Base-by-base conservation (phyloP, 2,888 invertebrate genomes). In the Andrena camellia region DNA sequence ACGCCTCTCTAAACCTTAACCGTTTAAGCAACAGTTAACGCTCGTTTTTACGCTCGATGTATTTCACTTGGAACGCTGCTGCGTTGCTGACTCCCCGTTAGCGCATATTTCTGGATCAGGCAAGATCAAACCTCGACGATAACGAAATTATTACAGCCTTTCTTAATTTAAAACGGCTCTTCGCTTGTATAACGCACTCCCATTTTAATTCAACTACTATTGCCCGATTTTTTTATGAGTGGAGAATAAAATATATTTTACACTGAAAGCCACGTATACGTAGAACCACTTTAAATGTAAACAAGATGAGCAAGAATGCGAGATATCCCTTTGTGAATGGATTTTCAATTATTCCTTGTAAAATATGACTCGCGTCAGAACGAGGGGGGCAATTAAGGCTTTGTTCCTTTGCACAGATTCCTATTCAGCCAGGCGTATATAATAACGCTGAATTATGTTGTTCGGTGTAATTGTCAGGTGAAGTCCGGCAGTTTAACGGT, bases 401-500 rank as follows among this genome's bases (percentile, higher is more conserved):
- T 74, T 59, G 70, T 81, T 83, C 72, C 79, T 66, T 79, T 62
- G 54, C 35, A 5, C 35, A 72, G 60, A 63, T 79, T 80, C 77
- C 80, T 77, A 88, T 77, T 81, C 85, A 88, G 42, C 85, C 76
- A 86, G 63, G 74, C 88, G 86, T 86, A 59, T 70, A 85, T 88
- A 88, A 88, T 85, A 76, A 88, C 74, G 71, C 64, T 50, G 73
- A 86, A 88, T 88, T 86, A 81, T 78, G 66, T 74, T 77, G 78
- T 79, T 73, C 48, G 59, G 63, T 35, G 76, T 86, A 88, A 88
- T 88, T 83, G 83, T 85, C 72, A 73, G 75, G 48, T 62, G 67
- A 85, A 72, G 81, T 83, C 79, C 33, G 81, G 68, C 83, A 75
- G 86, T 88, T 88, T 88, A 86, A 88, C 85, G 80, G 85, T 85